Evolutionary conservation across 1,140 invertebrate species (phyloP).

Genomic region (Bombus polaris): DNA sequence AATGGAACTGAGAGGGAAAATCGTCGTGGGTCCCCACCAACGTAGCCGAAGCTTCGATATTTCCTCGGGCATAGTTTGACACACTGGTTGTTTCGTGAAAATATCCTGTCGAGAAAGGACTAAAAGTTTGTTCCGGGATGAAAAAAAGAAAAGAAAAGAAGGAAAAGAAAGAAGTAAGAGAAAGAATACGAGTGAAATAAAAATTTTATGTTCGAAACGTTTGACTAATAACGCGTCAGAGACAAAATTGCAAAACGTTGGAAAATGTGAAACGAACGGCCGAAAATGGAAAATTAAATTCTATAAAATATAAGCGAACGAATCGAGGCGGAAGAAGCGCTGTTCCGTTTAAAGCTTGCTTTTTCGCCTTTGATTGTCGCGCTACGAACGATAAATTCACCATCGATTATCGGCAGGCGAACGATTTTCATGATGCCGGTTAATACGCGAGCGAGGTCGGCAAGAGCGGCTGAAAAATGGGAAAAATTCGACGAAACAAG

Average conservation of each 20-base stretch:
- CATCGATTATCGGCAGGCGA: not conserved
- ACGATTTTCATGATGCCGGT: not conserved
- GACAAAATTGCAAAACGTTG: not conserved
- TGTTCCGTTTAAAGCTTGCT: not conserved
- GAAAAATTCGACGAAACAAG: not conserved
- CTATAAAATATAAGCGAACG: not conserved
- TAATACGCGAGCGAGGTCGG: not conserved
- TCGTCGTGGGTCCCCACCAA: not conserved
- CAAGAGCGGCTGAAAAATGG: not conserved
- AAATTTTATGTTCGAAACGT: not conserved
- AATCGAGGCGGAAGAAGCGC: not conserved
- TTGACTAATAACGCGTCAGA: not conserved
- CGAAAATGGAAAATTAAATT: not conserved
- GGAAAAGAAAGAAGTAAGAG: not conserved
- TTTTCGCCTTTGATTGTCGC: not conserved
- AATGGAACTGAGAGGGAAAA: not conserved
- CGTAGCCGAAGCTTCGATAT: not conserved
- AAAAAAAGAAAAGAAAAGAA: not conserved
- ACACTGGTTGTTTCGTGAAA: not conserved
- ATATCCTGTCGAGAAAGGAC: not conserved
- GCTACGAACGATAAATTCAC: not conserved
- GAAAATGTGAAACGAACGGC: not conserved
- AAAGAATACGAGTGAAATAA: not conserved
- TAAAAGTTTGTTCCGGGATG: not conserved
- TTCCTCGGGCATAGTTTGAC: not conserved